A percentile compares a stretch with the other conserved stretches of the same genome.
Conservation (phyloP, 2,797 vertebrate genomes). For the Rhinichthys osculus region DNA sequence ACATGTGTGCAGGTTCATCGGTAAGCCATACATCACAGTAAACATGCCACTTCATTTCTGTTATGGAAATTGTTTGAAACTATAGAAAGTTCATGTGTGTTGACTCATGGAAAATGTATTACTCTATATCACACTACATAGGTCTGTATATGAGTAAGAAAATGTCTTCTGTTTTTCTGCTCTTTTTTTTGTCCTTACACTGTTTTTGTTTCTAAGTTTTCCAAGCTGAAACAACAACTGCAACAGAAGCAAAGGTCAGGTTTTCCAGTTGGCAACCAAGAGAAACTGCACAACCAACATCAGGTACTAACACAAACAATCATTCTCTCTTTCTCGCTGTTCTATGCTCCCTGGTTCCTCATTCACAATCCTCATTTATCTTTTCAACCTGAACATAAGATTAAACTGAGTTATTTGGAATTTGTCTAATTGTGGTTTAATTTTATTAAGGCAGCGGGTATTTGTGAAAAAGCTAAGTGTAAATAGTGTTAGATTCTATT, state of each 20-base stretch:
- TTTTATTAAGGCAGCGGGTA: not conserved
- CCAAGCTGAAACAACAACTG: constrained; percentile 89
- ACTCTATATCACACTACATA: not conserved
- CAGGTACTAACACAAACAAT: constrained; percentile 56
- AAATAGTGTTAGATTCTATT: not conserved
- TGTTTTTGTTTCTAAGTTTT: constrained; percentile 73
- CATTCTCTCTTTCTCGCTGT: not conserved
- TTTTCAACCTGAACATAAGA: not conserved
- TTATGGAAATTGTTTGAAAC: not conserved
- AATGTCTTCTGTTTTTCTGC: not conserved
- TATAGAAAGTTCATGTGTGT: not conserved
- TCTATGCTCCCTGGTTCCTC: not conserved
- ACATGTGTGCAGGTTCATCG: not conserved
- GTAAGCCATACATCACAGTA: not conserved
- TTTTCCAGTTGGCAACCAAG: constrained; percentile 76
- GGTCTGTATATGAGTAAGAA: not conserved
- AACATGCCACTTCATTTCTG: not conserved
- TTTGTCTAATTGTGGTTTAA: not conserved
- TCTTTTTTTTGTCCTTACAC: not conserved
- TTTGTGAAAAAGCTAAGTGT: not conserved
- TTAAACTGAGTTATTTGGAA: not conserved
- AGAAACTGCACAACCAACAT: constrained; percentile 77
- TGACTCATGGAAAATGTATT: not conserved
- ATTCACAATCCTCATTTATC: not conserved
- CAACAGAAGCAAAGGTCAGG: constrained; percentile 79